Conservation (phyloP, 2,113 vertebrate genomes). For the Psephotus haematonotus region DNA sequence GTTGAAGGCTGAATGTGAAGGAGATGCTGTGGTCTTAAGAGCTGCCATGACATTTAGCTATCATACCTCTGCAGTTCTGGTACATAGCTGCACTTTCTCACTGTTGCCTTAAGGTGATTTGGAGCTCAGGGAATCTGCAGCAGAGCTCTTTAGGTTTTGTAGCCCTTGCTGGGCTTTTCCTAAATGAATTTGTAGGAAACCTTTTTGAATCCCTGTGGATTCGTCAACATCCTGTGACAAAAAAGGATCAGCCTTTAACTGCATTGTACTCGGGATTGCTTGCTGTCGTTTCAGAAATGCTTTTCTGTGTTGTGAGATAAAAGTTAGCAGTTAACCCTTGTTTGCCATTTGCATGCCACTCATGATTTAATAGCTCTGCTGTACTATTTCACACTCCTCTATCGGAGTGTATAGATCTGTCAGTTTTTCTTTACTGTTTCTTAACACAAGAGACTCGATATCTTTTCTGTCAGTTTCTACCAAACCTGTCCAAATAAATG, state of each 20-base stretch:
- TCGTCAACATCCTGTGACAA: not conserved
- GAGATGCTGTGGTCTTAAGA: not conserved
- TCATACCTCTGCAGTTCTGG: not conserved
- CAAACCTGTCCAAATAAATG: not conserved
- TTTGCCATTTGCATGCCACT: not conserved
- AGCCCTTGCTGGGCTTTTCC: not conserved
- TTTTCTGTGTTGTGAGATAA: not conserved
- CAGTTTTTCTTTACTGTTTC: not conserved
- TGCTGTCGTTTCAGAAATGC: not conserved
- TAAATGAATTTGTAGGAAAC: not conserved
- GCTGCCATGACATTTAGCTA: not conserved
- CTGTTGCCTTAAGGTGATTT: not conserved
- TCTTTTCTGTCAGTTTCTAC: not conserved
- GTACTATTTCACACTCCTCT: not conserved
- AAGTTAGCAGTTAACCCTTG: not conserved
- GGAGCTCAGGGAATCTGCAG: not conserved
- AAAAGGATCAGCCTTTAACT: not conserved
- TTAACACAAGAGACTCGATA: not conserved
- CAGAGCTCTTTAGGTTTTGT: not conserved
- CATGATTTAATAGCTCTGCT: not conserved
- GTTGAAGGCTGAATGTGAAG: not conserved
- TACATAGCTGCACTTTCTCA: not conserved
- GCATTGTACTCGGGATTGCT: fast-evolving
- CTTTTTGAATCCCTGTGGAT: not conserved
- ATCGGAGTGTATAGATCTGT: not conserved